A percentile compares a stretch with the other conserved stretches of the same genome.
These are phyloP conservation scores for Berghia stephanieae DNA, from an alignment of 1,140 invertebrate species.

Conservation along the genomic window DNA sequence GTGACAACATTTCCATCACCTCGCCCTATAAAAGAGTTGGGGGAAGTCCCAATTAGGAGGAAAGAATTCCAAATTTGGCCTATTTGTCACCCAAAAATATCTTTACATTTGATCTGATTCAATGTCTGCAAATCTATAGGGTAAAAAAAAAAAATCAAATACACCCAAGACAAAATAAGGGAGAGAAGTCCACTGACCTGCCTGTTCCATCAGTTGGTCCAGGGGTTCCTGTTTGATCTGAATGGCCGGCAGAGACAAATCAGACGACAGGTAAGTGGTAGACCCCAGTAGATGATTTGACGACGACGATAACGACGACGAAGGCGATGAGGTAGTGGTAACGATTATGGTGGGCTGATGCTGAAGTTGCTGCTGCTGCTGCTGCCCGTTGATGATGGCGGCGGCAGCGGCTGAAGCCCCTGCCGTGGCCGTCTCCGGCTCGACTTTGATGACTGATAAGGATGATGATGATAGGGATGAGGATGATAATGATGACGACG, in stretches of 20 bases:
- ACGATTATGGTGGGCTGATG: slow-evolving; percentile 53
- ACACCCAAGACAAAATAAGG: background rate
- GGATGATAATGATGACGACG: slow-evolving; percentile 10
- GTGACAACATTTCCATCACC: too few relatives aligned
- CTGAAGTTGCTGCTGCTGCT: background rate
- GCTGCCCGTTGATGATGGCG: slow-evolving; percentile 30
- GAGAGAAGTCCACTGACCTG: slow-evolving; percentile 18
- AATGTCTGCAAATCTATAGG: background rate
- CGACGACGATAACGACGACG: slow-evolving; percentile 28
- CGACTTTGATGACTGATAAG: slow-evolving; percentile 27
- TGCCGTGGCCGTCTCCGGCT: slow-evolving; percentile 36
- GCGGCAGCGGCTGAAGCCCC: slow-evolving; percentile 38
- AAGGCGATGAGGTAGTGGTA: slow-evolving; percentile 40
- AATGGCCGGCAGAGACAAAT: slow-evolving; percentile 39
- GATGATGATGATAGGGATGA: background rate
- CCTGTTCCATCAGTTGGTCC: slow-evolving; percentile 49
- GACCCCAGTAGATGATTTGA: slow-evolving; percentile 26
- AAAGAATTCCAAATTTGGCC: background rate
- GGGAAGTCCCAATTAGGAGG: background rate
- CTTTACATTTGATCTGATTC: background rate
- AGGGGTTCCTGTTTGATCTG: slow-evolving; percentile 42
- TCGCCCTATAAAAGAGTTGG: background rate
- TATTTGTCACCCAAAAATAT: background rate
- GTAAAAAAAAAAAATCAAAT: background rate
- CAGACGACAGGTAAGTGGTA: slow-evolving; percentile 34